Conservation (phyloP, 2,113 vertebrate genomes). For the Ctenomys sociabilis region DNA sequence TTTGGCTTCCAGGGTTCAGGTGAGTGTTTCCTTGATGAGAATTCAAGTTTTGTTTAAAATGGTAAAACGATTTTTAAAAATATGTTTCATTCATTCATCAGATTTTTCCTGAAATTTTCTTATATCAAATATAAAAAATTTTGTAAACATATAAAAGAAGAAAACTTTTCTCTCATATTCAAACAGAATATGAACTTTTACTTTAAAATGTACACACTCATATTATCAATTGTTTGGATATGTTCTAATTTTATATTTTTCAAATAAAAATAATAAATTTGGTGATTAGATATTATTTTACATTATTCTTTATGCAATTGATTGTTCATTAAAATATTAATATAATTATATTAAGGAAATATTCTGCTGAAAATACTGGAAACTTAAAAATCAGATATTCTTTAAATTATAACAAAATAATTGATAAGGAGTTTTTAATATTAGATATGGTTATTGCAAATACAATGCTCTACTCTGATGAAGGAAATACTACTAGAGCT, state of each 20-base stretch:
- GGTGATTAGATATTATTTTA: not conserved
- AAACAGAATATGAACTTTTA: not conserved
- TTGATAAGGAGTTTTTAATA: not conserved
- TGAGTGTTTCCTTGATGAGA: not conserved
- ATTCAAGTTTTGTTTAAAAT: not conserved
- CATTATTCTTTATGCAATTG: not conserved
- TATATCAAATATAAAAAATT: not conserved
- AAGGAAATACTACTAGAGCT: constrained; percentile 53
- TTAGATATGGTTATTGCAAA: constrained; percentile 15
- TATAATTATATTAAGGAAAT: not conserved
- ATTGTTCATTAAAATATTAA: not conserved
- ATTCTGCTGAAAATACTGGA: not conserved
- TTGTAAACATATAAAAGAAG: not conserved
- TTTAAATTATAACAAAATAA: not conserved
- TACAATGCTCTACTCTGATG: constrained; percentile 50
- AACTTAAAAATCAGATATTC: not conserved
- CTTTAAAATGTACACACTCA: not conserved
- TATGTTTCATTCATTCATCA: not conserved
- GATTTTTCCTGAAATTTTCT: not conserved
- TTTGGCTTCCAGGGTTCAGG: not conserved
- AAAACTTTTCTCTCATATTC: not conserved
- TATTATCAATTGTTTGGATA: not conserved
- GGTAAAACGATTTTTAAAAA: constrained; percentile 9
- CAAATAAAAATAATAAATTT: not conserved
- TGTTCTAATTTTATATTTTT: constrained; percentile 2